phyloP scores from a whole-genome alignment of 2,888 invertebrate species.

The Spilarctia lutea region DNA sequence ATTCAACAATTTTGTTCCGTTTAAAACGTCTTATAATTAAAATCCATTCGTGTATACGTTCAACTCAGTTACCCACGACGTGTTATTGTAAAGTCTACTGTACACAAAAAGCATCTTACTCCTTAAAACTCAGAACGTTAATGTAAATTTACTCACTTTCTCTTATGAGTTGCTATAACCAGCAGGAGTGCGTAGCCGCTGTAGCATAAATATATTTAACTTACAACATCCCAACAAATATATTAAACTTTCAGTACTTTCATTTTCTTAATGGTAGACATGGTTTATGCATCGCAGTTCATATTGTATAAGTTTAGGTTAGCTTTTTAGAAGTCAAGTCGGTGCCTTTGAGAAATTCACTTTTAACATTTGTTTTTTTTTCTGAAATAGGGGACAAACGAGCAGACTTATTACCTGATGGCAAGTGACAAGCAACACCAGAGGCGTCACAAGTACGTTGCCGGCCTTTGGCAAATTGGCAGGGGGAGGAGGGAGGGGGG shows the following conservation, averaged over 20 bases:
- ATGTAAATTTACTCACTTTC: conserved; percentile 22
- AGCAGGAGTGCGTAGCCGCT: conserved; percentile 15
- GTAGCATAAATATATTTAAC: conserved; percentile 20
- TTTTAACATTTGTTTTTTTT: background rate
- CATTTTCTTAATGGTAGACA: conserved; percentile 18
- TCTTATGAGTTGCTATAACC: conserved; percentile 22
- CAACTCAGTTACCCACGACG: background rate
- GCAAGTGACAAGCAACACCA: no score
- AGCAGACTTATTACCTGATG: no score
- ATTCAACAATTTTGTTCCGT: background rate
- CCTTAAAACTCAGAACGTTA: conserved; percentile 10
- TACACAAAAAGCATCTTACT: background rate
- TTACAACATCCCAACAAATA: conserved; percentile 9
- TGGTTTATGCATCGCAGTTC: conserved; percentile 12
- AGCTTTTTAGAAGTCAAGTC: background rate
- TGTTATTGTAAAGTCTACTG: background rate
- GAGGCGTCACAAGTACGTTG: no score
- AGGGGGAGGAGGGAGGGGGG: no score
- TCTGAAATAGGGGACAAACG: no score
- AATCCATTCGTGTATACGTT: background rate
- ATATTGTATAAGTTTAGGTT: conserved; percentile 11
- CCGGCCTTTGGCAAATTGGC: no score
- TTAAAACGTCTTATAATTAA: background rate
- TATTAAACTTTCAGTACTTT: conserved; percentile 9
- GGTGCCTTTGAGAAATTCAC: background rate